These are phyloP conservation scores for Hycleus phaleratus DNA, from an alignment of 1,140 invertebrate species.

Conservation along the genomic window DNA sequence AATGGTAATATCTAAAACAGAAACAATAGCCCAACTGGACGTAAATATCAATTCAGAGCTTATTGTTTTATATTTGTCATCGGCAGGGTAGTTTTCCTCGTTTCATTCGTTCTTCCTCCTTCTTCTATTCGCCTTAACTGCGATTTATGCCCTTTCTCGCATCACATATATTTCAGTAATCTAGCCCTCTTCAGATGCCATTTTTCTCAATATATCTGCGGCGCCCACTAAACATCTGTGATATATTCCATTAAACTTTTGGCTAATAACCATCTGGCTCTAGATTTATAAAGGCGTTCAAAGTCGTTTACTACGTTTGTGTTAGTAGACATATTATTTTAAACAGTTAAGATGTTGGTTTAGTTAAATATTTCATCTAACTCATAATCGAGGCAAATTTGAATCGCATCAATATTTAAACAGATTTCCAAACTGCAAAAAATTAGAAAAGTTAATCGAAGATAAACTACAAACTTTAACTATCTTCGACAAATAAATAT, in stretches of 20 bases:
- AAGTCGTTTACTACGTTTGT: no score
- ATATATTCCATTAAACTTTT: slow-evolving; percentile 38
- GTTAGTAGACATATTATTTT: no score
- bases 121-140: slow-evolving; percentile 24
- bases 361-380: no score
- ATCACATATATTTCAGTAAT: slow-evolving; percentile 38
- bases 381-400: no score
- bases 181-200: slow-evolving; percentile 35
- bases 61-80: slow-evolving; percentile 36
- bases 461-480: no score
- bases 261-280: slow-evolving; percentile 33
- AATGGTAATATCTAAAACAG: not conserved
- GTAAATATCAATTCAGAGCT: slow-evolving; percentile 33
- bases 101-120: slow-evolving; percentile 16
- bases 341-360: no score
- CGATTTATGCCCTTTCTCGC: slow-evolving; percentile 33
- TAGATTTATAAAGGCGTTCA: slow-evolving; percentile 24
- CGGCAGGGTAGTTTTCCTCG: slow-evolving; percentile 20
- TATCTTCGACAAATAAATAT: no score
- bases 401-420: no score
- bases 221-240: slow-evolving; percentile 31
- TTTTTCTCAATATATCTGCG: slow-evolving; percentile 38
- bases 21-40: slow-evolving; percentile 5
- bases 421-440: no score
- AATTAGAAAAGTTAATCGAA: no score